Evolutionary conservation across 1,140 invertebrate species (phyloP).

Genomic region (Glossosoma conforme): DNA sequence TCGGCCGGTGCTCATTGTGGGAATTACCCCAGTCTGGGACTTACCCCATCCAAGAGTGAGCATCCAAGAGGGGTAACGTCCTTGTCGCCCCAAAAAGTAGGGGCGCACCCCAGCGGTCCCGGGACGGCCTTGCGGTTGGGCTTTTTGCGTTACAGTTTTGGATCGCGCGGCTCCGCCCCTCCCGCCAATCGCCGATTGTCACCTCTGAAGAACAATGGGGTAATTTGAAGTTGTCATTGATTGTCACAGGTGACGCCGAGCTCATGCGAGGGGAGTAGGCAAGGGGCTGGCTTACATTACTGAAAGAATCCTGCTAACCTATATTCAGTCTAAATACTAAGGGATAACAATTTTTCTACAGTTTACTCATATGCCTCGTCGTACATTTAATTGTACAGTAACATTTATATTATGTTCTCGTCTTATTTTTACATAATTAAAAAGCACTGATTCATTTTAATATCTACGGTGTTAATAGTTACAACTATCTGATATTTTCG

Average conservation of each 20-base stretch:
- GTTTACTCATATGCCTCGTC: too few species aligned
- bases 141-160: slow-evolving; percentile 2
- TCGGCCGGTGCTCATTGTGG: not conserved
- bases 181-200: slow-evolving; percentile 7
- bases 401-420: too few species aligned
- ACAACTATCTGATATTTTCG: too few species aligned
- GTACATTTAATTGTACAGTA: too few species aligned
- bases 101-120: slow-evolving; percentile 7
- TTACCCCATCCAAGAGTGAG: not conserved
- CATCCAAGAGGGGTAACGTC: slow-evolving; percentile 7
- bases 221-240: slow-evolving; percentile 14
- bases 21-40: slow-evolving; percentile 1
- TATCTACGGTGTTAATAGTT: too few species aligned
- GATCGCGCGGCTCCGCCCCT: not conserved
- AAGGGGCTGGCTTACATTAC: too few species aligned
- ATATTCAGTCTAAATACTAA: too few species aligned
- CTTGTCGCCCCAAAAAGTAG: slow-evolving; percentile 12
- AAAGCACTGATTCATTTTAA: too few species aligned
- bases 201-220: slow-evolving; percentile 13
- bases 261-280: too few species aligned
- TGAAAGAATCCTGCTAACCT: too few species aligned
- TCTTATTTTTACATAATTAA: too few species aligned
- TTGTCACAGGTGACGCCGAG: slow-evolving; percentile 10
- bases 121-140: slow-evolving; percentile 2
- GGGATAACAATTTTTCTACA: too few species aligned